phyloP scores from a whole-genome alignment of 1,140 invertebrate species.

The Gryon sp. region DNA sequence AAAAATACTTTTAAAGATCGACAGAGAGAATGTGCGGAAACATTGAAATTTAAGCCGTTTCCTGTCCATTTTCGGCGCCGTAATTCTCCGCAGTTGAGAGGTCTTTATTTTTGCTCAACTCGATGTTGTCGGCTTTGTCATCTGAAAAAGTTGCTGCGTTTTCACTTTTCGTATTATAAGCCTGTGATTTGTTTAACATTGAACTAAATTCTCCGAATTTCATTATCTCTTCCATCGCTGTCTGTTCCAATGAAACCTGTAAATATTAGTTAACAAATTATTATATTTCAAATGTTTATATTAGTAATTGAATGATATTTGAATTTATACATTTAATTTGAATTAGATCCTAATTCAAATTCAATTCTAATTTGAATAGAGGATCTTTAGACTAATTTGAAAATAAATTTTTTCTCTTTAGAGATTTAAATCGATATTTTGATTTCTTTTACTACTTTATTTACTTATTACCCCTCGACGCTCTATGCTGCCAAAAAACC shows the following conservation, averaged over 20 bases:
- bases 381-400: no score
- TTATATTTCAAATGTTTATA: neutral
- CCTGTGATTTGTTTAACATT: constrained; percentile 72
- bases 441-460: no score
- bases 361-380: no score
- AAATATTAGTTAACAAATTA: constrained; percentile 16
- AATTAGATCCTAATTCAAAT: no score
- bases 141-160: constrained; percentile 28
- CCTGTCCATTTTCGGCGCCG: constrained; percentile 22
- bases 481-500: no score
- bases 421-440: no score
- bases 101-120: constrained; percentile 37
- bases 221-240: constrained; percentile 73
- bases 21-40: neutral
- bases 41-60: constrained; percentile 3
- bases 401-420: no score
- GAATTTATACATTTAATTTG: neutral
- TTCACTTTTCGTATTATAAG: constrained; percentile 60
- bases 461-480: no score
- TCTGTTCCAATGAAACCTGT: constrained; percentile 70
- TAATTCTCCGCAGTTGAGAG: no score
- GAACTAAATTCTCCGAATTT: constrained; percentile 77
- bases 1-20: constrained; percentile 37
- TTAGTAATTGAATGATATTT: neutral
- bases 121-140: constrained; percentile 35